phyloP scores from a whole-genome alignment of 1,140 invertebrate species.

The Lasaia peninsularis region DNA sequence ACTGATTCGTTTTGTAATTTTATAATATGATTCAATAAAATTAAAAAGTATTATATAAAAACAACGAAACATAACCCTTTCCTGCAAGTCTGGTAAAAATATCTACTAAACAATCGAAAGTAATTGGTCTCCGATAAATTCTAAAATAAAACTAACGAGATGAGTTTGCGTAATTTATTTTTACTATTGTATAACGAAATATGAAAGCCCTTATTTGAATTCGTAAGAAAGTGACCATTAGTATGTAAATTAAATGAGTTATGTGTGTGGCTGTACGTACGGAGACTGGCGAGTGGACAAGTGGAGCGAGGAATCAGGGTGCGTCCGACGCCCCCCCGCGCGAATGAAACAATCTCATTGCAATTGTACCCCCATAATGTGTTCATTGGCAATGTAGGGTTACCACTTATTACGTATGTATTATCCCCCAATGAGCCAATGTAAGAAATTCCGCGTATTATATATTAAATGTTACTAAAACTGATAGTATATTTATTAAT shows the following conservation, averaged over 20 bases:
- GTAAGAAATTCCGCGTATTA: no score
- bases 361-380: slow-evolving; percentile 20
- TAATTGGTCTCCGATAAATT: no score
- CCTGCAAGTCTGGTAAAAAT: no score
- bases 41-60: no score
- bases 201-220: slow-evolving; percentile 12
- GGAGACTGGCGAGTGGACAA: slow-evolving; percentile 30
- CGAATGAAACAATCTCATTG: slow-evolving; percentile 22
- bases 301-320: slow-evolving; percentile 31
- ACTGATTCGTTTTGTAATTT: no score
- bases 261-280: slow-evolving; percentile 6
- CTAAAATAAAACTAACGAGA: no score
- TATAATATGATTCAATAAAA: no score
- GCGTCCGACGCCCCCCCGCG: slow-evolving; percentile 24
- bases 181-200: slow-evolving; percentile 12
- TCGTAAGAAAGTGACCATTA: slow-evolving; percentile 12
- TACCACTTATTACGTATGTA: not conserved
- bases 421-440: no score
- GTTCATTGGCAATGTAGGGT: slow-evolving; percentile 20
- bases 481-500: no score
- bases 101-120: no score
- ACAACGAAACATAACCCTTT: no score
- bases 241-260: slow-evolving; percentile 9
- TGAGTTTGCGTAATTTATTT: slow-evolving; percentile 8
- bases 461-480: no score